phyloP scores from a whole-genome alignment of 1,140 invertebrate species.

The Leptoteleia sp. region DNA sequence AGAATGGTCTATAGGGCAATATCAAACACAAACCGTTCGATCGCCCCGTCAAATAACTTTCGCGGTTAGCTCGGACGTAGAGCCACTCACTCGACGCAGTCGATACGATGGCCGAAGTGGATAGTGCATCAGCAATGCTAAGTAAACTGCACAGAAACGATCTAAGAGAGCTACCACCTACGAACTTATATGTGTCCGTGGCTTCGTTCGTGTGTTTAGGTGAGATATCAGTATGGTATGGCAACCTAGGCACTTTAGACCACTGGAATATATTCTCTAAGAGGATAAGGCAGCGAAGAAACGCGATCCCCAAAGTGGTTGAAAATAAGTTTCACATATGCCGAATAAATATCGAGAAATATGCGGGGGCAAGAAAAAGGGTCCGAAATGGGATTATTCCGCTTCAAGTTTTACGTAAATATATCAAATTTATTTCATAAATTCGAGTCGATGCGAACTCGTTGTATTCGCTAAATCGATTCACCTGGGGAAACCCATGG shows the following conservation, averaged over 20 bases:
- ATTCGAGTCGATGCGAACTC: not conserved
- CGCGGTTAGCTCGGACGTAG: slow-evolving; percentile 44
- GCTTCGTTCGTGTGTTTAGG: slow-evolving; percentile 55
- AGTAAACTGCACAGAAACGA: slow-evolving; percentile 75
- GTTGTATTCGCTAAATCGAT: slow-evolving; percentile 1
- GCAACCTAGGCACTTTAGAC: slow-evolving; percentile 44
- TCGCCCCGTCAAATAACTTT: slow-evolving; percentile 53
- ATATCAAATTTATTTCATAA: slow-evolving; percentile 3
- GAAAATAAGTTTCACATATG: slow-evolving; percentile 39
- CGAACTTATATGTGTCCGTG: slow-evolving; percentile 52
- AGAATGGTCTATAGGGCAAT: slow-evolving; percentile 37
- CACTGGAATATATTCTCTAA: slow-evolving; percentile 49
- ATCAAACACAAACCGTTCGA: slow-evolving; percentile 52
- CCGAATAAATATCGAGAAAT: slow-evolving; percentile 35
- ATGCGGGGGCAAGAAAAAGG: slow-evolving; percentile 10
- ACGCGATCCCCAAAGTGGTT: slow-evolving; percentile 35
- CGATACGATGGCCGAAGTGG: slow-evolving; percentile 67
- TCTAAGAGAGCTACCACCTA: slow-evolving; percentile 46
- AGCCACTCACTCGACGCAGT: slow-evolving; percentile 49
- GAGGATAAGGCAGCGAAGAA: slow-evolving; percentile 46
- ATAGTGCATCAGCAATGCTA: slow-evolving; percentile 80
- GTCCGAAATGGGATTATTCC: slow-evolving; percentile 15
- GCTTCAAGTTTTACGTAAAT: slow-evolving; percentile 10
- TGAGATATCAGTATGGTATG: slow-evolving; percentile 52
- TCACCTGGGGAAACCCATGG: no score